These are phyloP conservation scores for Hypselothyrea guttata DNA, from an alignment of 2,888 invertebrate genomes.

Conservation along the genomic window DNA sequence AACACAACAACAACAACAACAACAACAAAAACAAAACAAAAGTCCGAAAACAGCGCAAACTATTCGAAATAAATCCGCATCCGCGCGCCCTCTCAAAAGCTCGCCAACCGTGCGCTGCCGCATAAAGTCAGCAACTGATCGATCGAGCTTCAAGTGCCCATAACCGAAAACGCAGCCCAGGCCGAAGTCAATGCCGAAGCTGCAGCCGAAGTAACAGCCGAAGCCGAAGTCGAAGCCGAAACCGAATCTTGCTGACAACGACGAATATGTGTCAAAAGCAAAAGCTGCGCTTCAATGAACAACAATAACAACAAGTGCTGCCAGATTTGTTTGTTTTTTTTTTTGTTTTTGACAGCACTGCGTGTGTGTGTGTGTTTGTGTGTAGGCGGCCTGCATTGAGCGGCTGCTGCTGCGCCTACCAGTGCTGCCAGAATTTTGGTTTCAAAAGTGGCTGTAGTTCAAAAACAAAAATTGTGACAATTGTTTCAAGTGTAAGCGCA, in stretches of 20 bases:
- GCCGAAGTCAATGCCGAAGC: constrained; percentile 15
- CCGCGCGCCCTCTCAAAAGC: constrained; percentile 17
- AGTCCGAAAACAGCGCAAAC: constrained; percentile 10
- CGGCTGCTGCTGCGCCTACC: constrained; percentile 16
- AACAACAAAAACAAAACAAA: constrained; percentile 9
- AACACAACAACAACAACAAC: constrained; percentile 26
- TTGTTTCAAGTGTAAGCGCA: too few species aligned
- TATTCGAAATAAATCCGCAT: constrained; percentile 24
- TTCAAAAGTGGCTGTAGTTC: too few species aligned
- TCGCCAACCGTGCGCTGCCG: constrained; percentile 66
- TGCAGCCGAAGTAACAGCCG: constrained; percentile 18
- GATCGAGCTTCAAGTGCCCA: constrained; percentile 44
- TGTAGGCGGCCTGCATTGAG: constrained; percentile 36
- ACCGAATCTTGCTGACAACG: too few species aligned
- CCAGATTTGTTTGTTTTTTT: constrained; percentile 24
- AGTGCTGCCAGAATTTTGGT: constrained; percentile 17
- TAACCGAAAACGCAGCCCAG: background rate
- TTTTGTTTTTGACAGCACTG: constrained; percentile 1
- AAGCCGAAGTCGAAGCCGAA: constrained; percentile 1
- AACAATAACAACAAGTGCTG: constrained; percentile 32
- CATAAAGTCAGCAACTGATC: constrained; percentile 70
- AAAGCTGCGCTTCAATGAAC: constrained; percentile 60
- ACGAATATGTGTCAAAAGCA: constrained; percentile 70
- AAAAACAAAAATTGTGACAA: too few species aligned
- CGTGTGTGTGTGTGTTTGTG: constrained; percentile 12